phyloP scores from a whole-genome alignment of 2,797 vertebrate species.

The Sebastes reedi region DNA sequence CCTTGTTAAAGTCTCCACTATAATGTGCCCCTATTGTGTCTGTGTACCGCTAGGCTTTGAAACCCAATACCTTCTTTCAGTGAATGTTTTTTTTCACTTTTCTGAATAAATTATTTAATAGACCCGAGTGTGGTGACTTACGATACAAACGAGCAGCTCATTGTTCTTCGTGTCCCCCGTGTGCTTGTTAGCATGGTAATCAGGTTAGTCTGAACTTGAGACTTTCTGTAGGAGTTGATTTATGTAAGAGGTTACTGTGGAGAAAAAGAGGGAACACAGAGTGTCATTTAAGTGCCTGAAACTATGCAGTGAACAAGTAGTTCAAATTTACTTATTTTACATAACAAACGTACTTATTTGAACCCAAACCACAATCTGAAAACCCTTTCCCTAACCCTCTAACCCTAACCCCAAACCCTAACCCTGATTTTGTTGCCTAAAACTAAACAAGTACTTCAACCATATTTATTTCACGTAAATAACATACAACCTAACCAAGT shows the following conservation, averaged over 20 bases:
- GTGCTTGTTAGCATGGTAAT: slow-evolving; percentile 35
- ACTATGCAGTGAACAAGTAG: background rate
- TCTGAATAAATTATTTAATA: slow-evolving; percentile 23
- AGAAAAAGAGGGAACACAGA: background rate
- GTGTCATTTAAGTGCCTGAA: background rate
- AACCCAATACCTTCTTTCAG: background rate
- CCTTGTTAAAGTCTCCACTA: slow-evolving; percentile 1
- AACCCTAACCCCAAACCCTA: too few relatives aligned
- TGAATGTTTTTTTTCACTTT: background rate
- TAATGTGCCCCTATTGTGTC: slow-evolving; percentile 5
- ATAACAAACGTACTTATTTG: too few relatives aligned
- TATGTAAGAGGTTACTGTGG: background rate
- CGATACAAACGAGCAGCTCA: slow-evolving; percentile 20
- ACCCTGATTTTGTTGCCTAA: too few relatives aligned
- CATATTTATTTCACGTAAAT: too few relatives aligned
- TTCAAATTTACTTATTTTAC: too few relatives aligned
- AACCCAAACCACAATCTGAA: too few relatives aligned
- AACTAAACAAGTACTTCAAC: too few relatives aligned
- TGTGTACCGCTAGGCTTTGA: background rate
- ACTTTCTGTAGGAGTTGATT: slow-evolving; percentile 26
- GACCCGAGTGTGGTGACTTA: slow-evolving; percentile 9
- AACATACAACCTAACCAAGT: too few relatives aligned
- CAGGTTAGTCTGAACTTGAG: slow-evolving; percentile 21
- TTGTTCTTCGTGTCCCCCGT: slow-evolving; percentile 26
- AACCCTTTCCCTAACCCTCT: too few relatives aligned